Conservation (phyloP, 2,888 invertebrate species). For the Mythimna loreyi region DNA sequence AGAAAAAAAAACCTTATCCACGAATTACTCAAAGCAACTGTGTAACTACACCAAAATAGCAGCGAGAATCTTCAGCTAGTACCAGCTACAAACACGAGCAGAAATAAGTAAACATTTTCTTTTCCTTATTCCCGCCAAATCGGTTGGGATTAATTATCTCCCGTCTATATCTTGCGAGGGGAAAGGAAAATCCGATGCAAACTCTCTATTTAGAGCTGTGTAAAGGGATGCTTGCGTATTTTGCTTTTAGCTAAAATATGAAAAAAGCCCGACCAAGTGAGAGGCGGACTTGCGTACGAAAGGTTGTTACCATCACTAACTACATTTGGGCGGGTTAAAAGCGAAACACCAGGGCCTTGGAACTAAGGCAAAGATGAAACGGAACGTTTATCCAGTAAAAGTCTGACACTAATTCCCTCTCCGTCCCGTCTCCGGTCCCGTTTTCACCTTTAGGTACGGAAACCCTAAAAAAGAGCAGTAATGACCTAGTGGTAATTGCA, state of each 20-base stretch:
- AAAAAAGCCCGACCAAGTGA: too few relatives aligned
- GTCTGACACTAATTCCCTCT: too few relatives aligned
- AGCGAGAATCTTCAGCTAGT: constrained; percentile 2
- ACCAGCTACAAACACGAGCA: constrained; percentile 19
- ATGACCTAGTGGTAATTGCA: too few relatives aligned
- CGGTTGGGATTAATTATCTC: constrained; percentile 76
- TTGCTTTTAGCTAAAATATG: neutral
- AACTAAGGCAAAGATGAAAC: too few relatives aligned
- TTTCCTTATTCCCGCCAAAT: constrained; percentile 70
- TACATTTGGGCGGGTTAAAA: too few relatives aligned
- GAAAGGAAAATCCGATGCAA: constrained; percentile 35
- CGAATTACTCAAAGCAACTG: neutral
- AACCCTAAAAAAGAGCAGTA: too few relatives aligned
- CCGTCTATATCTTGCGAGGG: constrained; percentile 60
- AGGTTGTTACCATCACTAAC: too few relatives aligned
- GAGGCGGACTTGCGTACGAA: too few relatives aligned
- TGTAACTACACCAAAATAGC: neutral
- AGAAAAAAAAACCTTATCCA: neutral
- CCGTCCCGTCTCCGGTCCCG: too few relatives aligned
- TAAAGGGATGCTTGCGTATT: neutral
- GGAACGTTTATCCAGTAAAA: too few relatives aligned
- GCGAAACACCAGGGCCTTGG: too few relatives aligned
- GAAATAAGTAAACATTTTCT: constrained; percentile 49
- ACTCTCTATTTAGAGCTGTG: constrained; percentile 5
- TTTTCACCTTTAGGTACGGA: too few relatives aligned